A percentile compares a stretch with the other conserved stretches of the same genome.
Evolutionary conservation across 2,797 vertebrate genomes (phyloP).

Genomic region (Arnoldichthys spilopterus): DNA sequence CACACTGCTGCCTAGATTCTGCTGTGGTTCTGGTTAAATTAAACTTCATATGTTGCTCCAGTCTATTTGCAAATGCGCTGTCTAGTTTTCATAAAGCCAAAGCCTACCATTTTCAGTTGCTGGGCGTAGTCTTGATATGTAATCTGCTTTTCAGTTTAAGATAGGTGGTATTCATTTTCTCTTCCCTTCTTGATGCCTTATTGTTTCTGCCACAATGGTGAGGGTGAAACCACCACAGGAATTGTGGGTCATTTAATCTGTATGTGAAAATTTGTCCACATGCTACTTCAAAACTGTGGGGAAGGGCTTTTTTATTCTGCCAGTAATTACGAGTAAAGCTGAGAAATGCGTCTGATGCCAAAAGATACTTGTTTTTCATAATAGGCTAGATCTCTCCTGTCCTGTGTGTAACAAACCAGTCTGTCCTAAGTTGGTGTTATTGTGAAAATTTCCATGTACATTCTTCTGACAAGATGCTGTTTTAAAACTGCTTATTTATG

Average conservation of each 20-base stretch:
- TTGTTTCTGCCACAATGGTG: background rate
- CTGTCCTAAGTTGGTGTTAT: conserved; percentile 23
- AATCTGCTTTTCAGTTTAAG: background rate
- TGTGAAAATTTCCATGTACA: conserved; percentile 31
- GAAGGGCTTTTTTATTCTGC: conserved; percentile 18
- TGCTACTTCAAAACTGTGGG: background rate
- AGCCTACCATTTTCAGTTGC: conserved; percentile 16
- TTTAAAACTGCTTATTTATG: conserved; percentile 55
- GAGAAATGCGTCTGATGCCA: conserved; percentile 29
- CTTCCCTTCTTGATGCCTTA: background rate
- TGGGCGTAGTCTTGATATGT: conserved; percentile 3
- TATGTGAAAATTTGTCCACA: conserved; percentile 11
- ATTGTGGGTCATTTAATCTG: conserved; percentile 17
- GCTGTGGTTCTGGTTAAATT: conserved; percentile 27
- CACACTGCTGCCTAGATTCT: conserved; percentile 60
- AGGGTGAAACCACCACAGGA: background rate
- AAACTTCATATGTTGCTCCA: conserved; percentile 23
- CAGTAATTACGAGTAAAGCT: conserved; percentile 21
- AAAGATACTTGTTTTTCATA: conserved; percentile 18
- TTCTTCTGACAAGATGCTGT: conserved; percentile 69
- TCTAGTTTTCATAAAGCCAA: conserved; percentile 2
- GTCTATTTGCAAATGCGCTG: background rate
- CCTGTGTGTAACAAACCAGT: conserved; percentile 46
- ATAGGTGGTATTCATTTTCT: background rate
- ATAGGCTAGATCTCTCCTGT: conserved; percentile 6